Base-by-base conservation (phyloP, 1,140 invertebrate genomes). In the Scaptomyza graminum region DNA sequence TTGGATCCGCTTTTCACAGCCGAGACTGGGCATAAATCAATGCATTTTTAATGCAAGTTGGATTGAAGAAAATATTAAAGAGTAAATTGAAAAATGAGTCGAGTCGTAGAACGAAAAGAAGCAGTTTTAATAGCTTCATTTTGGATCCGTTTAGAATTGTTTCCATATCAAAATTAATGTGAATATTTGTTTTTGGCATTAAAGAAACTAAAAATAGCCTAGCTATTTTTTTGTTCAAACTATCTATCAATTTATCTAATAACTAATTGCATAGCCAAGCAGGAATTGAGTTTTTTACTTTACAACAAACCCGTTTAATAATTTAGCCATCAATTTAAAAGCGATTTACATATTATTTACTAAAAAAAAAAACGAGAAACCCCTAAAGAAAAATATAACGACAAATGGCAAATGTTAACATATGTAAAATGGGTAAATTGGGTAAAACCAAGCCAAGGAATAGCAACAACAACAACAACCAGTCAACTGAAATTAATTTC, bases 401-500 rank as follows among this genome's bases (percentile, higher is more conserved):
- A 46, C 66, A 49, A 49, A 34, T 34, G 54, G 54, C 54, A 66
- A 34, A 90, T 90, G 80, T 77, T 84, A 79, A 75, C 88, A 88
- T 88, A 77, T 90, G 88, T 79, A 90, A 82, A 69, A 75, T 65
- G 28, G 5, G 5, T 31, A 31, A 31, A 31, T 5, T 31, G 39
- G 12, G 28, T 11, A 28, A 22, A 16, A 31, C 37, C n/a, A 3
- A 46, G 15, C 5, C 22, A 59, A 59, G 25, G 43, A 43, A 34
- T n/a, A n/a, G n/a, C 41, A 71, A 64, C 16, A 72, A 73, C 80
- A 84, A 51, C 70, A 85, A 39, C 65, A 43, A 63, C 46, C 16
- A 65, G 51, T 66, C 62, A 67, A 76, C 46, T 54, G 73, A 79
- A 88, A 88, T 88, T 88, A 88, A 87, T 87, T 89, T 72, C 6